Evolutionary conservation across 2,797 vertebrate genomes (phyloP).

Genomic region (Meda fulgida): DNA sequence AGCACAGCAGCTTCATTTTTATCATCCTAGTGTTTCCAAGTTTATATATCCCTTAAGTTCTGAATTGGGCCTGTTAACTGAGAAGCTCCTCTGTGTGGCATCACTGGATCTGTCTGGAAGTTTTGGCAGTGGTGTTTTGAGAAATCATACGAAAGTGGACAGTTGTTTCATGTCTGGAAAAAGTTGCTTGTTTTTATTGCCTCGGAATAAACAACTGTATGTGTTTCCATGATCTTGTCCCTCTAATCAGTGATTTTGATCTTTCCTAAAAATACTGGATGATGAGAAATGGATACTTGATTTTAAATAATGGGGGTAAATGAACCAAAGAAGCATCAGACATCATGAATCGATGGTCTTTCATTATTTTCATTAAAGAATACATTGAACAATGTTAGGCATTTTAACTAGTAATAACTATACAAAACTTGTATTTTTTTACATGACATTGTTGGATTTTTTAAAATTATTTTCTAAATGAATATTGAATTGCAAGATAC

Average conservation of each 20-base stretch:
- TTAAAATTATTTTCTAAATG: not conserved
- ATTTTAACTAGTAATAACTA: not conserved
- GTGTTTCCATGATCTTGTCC: constrained; percentile 57
- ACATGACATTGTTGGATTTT: not conserved
- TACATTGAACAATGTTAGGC: not conserved
- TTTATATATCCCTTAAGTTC: constrained; percentile 47
- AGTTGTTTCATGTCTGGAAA: constrained; percentile 73
- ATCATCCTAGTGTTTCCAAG: constrained; percentile 50
- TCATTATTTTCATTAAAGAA: not conserved
- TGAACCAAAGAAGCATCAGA: not conserved
- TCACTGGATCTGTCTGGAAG: constrained; percentile 57
- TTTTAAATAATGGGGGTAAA: not conserved
- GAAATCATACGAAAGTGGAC: constrained; percentile 67
- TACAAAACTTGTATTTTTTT: not conserved
- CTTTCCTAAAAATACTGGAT: not conserved
- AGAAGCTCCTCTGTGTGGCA: constrained; percentile 59
- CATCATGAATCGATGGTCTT: not conserved
- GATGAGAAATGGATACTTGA: not conserved
- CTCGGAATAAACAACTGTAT: constrained; percentile 76
- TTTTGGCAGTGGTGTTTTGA: constrained; percentile 61
- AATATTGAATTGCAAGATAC: too few species aligned
- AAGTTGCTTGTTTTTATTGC: constrained; percentile 76
- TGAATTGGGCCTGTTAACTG: constrained; percentile 44
- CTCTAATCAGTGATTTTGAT: constrained; percentile 11
- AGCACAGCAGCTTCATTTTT: constrained; percentile 57